Conservation (phyloP, 1,140 invertebrate genomes). For the Anadara kagoshimensis region DNA sequence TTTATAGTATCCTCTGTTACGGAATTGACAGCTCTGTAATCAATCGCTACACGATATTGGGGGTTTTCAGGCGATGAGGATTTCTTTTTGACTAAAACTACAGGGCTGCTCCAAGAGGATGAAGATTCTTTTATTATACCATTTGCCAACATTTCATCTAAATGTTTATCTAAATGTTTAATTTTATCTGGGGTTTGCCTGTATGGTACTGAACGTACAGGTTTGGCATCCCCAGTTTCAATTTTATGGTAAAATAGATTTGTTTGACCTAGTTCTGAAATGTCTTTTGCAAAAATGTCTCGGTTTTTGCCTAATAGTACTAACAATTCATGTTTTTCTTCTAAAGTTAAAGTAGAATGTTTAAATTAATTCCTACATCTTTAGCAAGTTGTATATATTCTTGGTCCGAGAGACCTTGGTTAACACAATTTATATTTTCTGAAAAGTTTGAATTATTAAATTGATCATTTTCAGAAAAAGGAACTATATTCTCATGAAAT, state of each 20-base stretch:
- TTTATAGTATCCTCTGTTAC: too few species aligned
- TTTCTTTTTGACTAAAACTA: too few species aligned
- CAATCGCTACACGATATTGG: too few species aligned
- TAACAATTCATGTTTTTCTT: not conserved
- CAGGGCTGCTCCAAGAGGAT: conserved; percentile 31
- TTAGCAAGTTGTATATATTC: too few species aligned
- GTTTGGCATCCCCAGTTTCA: conserved; percentile 9
- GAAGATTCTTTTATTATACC: conserved; percentile 9
- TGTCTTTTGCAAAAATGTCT: conserved; percentile 22
- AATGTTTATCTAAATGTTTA: conserved; percentile 28
- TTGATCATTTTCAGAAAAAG: too few species aligned
- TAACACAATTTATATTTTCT: too few species aligned
- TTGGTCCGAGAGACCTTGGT: too few species aligned
- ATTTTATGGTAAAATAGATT: conserved; percentile 12
- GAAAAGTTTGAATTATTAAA: too few species aligned
- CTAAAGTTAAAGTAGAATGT: not conserved
- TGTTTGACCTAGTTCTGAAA: conserved; percentile 16
- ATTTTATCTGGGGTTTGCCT: conserved; percentile 15
- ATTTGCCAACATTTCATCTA: conserved; percentile 19
- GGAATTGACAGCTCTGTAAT: too few species aligned
- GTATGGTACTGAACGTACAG: conserved; percentile 15
- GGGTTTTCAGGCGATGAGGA: too few species aligned
- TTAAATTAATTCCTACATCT: not conserved
- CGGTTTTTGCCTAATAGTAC: conserved; percentile 2
- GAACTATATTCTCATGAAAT: too few species aligned